Evolutionary conservation across 2,797 vertebrate species (phyloP).

Genomic region (Tapera naevia): DNA sequence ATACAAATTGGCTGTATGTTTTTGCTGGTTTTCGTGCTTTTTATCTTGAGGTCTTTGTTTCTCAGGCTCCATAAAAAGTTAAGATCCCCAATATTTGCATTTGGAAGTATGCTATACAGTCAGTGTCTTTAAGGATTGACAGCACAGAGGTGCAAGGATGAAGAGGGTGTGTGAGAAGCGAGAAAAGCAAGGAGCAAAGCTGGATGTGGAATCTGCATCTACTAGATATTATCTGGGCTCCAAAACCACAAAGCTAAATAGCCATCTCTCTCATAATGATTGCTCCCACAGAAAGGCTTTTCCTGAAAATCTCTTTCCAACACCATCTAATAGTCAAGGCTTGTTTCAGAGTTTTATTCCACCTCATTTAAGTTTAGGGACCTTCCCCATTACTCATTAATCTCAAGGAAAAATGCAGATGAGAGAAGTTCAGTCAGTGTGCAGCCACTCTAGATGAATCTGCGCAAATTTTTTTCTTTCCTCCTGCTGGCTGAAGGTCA

Average conservation of each 20-base stretch:
- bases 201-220: neutral
- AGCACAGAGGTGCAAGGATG: neutral
- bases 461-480: conserved; percentile 27
- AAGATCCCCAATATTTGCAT: neutral
- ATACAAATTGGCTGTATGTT: neutral
- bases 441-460: neutral
- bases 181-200: neutral
- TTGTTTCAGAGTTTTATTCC: conserved; percentile 44
- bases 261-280: neutral
- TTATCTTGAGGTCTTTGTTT: neutral
- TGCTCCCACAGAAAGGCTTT: neutral
- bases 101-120: neutral
- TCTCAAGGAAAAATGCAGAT: conserved; percentile 50
- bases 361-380: conserved; percentile 44
- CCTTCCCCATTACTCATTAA: conserved; percentile 21
- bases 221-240: neutral
- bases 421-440: neutral
- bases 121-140: neutral
- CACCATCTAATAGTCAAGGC: conserved; percentile 15
- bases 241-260: neutral
- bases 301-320: neutral
- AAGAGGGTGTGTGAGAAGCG: neutral
- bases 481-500: conserved; percentile 57
- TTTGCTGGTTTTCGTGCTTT: neutral
- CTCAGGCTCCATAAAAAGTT: neutral